phyloP scores from a whole-genome alignment of 2,113 vertebrate genomes.

The Progne subis region DNA sequence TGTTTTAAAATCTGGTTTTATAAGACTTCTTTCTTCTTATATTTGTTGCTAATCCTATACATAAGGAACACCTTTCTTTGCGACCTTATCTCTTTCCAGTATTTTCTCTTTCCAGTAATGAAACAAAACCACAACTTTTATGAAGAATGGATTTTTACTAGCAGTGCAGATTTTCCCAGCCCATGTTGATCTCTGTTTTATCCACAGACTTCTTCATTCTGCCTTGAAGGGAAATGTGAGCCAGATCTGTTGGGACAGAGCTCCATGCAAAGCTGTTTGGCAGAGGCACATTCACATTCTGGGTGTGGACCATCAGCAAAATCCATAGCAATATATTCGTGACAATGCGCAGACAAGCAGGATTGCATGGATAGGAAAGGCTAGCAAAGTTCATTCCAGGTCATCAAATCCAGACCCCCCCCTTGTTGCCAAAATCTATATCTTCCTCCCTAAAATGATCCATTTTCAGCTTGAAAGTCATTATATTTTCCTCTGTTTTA shows the following conservation, averaged over 20 bases:
- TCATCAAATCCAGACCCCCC: neutral
- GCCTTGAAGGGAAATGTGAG: neutral
- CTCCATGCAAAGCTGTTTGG: neutral
- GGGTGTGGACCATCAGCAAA: neutral
- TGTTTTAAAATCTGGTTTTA: neutral
- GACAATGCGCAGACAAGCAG: neutral
- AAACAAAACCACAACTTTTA: neutral
- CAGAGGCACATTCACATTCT: neutral
- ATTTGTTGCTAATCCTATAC: neutral
- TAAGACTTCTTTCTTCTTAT: neutral
- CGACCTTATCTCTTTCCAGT: neutral
- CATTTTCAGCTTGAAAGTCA: neutral
- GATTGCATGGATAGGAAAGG: neutral
- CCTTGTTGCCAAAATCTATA: neutral
- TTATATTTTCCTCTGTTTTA: neutral
- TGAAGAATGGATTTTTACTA: neutral
- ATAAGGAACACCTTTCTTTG: neutral
- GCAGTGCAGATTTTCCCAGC: neutral
- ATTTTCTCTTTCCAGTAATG: neutral
- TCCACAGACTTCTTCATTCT: neutral
- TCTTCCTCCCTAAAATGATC: neutral
- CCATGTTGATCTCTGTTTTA: neutral
- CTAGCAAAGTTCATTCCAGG: neutral
- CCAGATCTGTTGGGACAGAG: neutral
- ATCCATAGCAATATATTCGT: neutral